Base-by-base conservation (phyloP, 2,888 invertebrate species). In the Galerucella calmariensis region DNA sequence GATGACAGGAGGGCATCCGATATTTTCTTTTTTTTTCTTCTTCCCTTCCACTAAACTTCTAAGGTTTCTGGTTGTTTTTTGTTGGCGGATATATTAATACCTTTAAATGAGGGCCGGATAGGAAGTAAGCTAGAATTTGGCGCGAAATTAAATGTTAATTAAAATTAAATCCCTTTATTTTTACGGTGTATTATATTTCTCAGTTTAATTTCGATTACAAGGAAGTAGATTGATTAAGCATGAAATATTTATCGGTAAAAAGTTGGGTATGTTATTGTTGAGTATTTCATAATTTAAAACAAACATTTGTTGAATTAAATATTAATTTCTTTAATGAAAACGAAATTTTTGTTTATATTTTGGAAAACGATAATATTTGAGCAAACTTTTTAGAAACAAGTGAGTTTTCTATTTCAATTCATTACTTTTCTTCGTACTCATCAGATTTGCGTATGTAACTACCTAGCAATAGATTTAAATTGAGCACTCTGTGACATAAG, bases 1-100 rank as follows among this genome's bases (percentile, higher is more conserved):
- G 53, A 70, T 74, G 41, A 65, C 74, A 59, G 65, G 53, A 59
- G 59, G 61, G 67, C 69, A 73, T 69, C 73, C 73, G 73, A 70
- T 70, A 71, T 69, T 20, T 16, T 63, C 59, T 66, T 48, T 74
- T 69, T 69, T 67, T 66, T 6, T 61, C 35, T 14, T 35, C 10
- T 56, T 35, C 56, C 58, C 67, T 63, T 24, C 51, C 53, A 3
- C 16, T 62, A 24, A n/a, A 27, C 46, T 44, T 59, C 62, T 69
- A 73, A 58, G 71, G 71, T 71, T 71, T 71, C 71, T 35, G n/a
- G 16, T 35, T 65, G 41, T 65, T 71, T 69, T 71, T n/a, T 46
- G 16, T 65, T 46, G 63, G 41, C 62, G 62, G 62, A 62, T 65
- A 65, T 41, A 44, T 44, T n/a, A 16, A 44, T 65, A 65, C 16